phyloP scores from a whole-genome alignment of 1,140 invertebrate species.

The Paracyclopina nana region DNA sequence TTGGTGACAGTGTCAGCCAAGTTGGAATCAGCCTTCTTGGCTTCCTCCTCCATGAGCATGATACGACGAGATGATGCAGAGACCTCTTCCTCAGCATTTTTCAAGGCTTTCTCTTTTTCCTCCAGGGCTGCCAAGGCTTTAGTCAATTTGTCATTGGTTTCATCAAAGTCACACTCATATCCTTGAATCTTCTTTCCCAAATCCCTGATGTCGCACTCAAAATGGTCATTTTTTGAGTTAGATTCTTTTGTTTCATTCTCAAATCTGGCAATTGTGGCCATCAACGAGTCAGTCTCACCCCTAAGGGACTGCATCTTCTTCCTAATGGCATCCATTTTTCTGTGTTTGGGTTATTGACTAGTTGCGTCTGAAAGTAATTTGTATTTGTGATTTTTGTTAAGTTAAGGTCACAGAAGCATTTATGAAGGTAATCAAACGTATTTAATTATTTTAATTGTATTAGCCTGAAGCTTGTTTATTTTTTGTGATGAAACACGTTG shows the following conservation, averaged over 20 bases:
- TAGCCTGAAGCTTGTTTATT: neutral
- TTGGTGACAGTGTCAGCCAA: constrained; percentile 16
- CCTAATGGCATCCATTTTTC: constrained; percentile 16
- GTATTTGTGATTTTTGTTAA: neutral
- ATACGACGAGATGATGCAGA: constrained; percentile 10
- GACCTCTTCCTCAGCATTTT: constrained; percentile 12
- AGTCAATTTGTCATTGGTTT: constrained; percentile 14
- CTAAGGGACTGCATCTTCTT: constrained; percentile 16
- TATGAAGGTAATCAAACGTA: no score
- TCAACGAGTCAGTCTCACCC: constrained; percentile 8
- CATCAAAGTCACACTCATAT: constrained; percentile 12
- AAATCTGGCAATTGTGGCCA: constrained; percentile 14
- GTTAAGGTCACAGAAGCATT: no score
- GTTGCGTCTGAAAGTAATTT: neutral
- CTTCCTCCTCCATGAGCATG: constrained; percentile 17
- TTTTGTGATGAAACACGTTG: neutral
- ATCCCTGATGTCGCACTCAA: constrained; percentile 16
- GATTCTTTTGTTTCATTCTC: constrained; percentile 11
- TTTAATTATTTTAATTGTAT: no score
- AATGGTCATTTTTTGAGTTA: constrained; percentile 9
- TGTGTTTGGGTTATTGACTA: neutral
- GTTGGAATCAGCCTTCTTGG: constrained; percentile 15
- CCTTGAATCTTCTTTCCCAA: constrained; percentile 12
- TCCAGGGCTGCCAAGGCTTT: constrained; percentile 12
- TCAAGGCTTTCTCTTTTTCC: constrained; percentile 14